Evolutionary conservation across 2,797 vertebrate species (phyloP), one percentile per base, ranked within the genome.

Genomic region (Pangasius djambal): DNA sequence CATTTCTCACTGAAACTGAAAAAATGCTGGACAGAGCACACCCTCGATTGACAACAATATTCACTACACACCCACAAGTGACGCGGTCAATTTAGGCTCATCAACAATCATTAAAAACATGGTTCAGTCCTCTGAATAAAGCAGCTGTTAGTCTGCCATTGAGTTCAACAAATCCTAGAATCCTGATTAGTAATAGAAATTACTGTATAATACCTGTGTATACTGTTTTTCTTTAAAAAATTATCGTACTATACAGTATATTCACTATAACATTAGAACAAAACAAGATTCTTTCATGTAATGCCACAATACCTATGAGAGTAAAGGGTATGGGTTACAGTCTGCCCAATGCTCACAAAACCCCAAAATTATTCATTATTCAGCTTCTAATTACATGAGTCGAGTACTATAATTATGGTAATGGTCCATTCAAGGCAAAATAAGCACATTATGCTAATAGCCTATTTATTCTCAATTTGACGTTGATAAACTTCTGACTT

Each of bases 311-410:
- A 28, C 82, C 28, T 63, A 10, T 16, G 10, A 25, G 1, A 18
- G 52, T 83, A 74, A 34, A 83, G 2, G 16, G 18, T 37, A 50
- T 37, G 4, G 82, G 13, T 52, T 83, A 75, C 12, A 61, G 20
- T 84, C 20, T 88, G 55, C 22, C 13, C 34, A 44, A 55, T 67
- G 34, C 70, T 57, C 44, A 75, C 52, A 59, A 83, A 37, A 4
- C 16, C 44, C 25, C 25, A n/a, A 70, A 87, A 82, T 87, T 10
- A 86, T 74, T 86, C 77, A 44, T 67, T 81, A 78, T 57, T 82
- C 77, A 74, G 75, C 84, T 79, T 70, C 50, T 89, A 86, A 86
- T 82, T 86, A 86, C 20, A 65, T 82, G 75, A 16, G 65, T 72
- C 77, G 63, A 55, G 10, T 57, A 22, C 67, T 86, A 25, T 86